Conservation (phyloP, 2,113 vertebrate species). For the Pseudorasbora parva region DNA sequence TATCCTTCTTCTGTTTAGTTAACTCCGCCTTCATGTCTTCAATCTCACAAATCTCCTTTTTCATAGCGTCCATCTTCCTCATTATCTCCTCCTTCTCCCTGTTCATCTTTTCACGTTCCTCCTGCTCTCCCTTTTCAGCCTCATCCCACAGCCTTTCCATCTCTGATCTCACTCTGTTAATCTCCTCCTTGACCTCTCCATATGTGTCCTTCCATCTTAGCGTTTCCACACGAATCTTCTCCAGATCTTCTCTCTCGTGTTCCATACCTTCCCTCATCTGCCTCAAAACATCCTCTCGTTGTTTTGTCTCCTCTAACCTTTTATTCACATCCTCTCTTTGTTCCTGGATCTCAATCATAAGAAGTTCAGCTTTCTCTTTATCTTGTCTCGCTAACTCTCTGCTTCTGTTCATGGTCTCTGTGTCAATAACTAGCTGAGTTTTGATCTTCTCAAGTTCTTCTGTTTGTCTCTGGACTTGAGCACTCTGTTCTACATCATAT, state of each 20-base stretch:
- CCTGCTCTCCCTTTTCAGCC: conserved; percentile 44
- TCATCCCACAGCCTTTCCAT: conserved; percentile 49
- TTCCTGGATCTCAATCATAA: conserved; percentile 53
- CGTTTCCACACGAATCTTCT: conserved; percentile 24
- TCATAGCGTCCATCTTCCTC: conserved; percentile 48
- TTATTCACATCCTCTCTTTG: conserved; percentile 57
- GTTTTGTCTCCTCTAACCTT: conserved; percentile 47
- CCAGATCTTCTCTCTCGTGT: conserved; percentile 26
- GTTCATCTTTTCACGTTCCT: conserved; percentile 32
- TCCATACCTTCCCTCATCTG: conserved; percentile 48
- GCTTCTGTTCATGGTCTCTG: conserved; percentile 24
- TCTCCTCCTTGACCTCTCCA: conserved; percentile 43
- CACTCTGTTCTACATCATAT: conserved; percentile 34
- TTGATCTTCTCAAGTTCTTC: conserved; percentile 50
- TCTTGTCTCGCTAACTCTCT: conserved; percentile 21
- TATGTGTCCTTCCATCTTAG: conserved; percentile 34
- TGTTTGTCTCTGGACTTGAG: conserved; percentile 38
- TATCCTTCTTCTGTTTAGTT: conserved; percentile 51
- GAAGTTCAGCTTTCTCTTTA: conserved; percentile 52
- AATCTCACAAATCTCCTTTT: conserved; percentile 63
- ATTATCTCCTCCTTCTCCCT: conserved; percentile 42
- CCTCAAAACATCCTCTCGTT: conserved; percentile 38
- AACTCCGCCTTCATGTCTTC: conserved; percentile 63
- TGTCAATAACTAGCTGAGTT: conserved; percentile 35
- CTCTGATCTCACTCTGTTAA: conserved; percentile 31